These are phyloP conservation scores for Halcyon senegalensis DNA, from an alignment of 2,113 vertebrate genomes.

Conservation along the genomic window DNA sequence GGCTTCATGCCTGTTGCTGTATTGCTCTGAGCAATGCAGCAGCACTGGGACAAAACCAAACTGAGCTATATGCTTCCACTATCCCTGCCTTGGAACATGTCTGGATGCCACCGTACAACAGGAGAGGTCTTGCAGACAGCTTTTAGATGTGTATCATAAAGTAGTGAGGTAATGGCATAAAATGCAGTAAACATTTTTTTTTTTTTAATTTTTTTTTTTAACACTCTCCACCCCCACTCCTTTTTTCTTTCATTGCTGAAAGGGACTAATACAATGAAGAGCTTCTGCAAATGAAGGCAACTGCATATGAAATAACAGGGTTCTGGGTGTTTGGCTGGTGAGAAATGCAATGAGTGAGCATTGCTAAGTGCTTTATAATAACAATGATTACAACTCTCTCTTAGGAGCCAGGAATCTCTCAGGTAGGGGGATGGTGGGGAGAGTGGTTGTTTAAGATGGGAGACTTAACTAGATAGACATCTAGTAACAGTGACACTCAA, in stretches of 20 bases:
- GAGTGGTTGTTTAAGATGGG: slow-evolving; percentile 27
- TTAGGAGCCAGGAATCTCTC: slow-evolving; percentile 41
- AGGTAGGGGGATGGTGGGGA: slow-evolving; percentile 24
- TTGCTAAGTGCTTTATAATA: slow-evolving; percentile 70
- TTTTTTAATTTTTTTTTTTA: slow-evolving; percentile 21
- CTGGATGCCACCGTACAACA: background rate
- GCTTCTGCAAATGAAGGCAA: slow-evolving; percentile 44
- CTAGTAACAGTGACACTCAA: background rate
- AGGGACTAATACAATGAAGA: slow-evolving; percentile 45
- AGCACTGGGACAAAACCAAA: background rate
- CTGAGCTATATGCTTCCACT: background rate
- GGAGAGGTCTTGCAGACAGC: background rate
- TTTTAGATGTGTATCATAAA: slow-evolving; percentile 42
- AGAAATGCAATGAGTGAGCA: slow-evolving; percentile 60
- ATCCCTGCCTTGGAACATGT: background rate
- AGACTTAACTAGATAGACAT: slow-evolving; percentile 23
- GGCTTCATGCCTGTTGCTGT: background rate
- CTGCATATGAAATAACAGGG: slow-evolving; percentile 67
- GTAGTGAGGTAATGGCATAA: slow-evolving; percentile 40
- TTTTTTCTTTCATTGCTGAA: slow-evolving; percentile 24
- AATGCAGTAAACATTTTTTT: background rate
- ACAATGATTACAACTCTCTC: slow-evolving; percentile 61
- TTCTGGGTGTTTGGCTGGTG: slow-evolving; percentile 55
- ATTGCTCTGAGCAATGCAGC: background rate
- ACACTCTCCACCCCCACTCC: background rate